These are phyloP conservation scores for Branchinecta sandiegonensis DNA, from an alignment of 2,888 invertebrate species.

Conservation along the genomic window DNA sequence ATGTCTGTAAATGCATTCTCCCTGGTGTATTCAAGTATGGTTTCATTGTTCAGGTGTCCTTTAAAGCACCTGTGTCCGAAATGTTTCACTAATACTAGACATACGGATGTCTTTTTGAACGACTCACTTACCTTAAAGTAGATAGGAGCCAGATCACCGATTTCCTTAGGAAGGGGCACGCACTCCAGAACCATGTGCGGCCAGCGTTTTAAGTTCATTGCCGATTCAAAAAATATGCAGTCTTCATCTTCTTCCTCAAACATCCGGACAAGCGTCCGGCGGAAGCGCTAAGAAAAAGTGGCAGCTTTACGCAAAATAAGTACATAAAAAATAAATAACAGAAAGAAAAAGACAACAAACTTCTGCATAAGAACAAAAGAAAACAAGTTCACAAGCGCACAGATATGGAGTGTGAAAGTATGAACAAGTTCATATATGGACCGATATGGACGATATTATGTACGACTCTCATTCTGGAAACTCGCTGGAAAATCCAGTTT, in stretches of 20 bases:
- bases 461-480: no score
- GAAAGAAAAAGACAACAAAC: conserved; percentile 12
- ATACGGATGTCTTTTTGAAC: no score
- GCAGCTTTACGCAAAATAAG: not conserved
- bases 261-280: conserved; percentile 61
- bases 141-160: conserved; percentile 77
- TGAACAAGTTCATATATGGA: no score
- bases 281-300: conserved; percentile 45
- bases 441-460: no score
- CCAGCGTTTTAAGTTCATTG: conserved; percentile 51
- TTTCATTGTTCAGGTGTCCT: no score
- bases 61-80: no score
- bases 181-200: conserved; percentile 82
- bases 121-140: conserved; percentile 64
- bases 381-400: not conserved
- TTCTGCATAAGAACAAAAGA: not conserved
- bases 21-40: no score
- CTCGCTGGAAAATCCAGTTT: no score
- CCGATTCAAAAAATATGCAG: conserved; percentile 80
- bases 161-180: conserved; percentile 65
- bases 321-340: not conserved
- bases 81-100: no score
- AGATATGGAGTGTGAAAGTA: not conserved
- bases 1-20: no score
- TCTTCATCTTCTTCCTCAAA: conserved; percentile 56